Evolutionary conservation across 2,113 vertebrate species (phyloP).

Genomic region (Hystrix brachyura): DNA sequence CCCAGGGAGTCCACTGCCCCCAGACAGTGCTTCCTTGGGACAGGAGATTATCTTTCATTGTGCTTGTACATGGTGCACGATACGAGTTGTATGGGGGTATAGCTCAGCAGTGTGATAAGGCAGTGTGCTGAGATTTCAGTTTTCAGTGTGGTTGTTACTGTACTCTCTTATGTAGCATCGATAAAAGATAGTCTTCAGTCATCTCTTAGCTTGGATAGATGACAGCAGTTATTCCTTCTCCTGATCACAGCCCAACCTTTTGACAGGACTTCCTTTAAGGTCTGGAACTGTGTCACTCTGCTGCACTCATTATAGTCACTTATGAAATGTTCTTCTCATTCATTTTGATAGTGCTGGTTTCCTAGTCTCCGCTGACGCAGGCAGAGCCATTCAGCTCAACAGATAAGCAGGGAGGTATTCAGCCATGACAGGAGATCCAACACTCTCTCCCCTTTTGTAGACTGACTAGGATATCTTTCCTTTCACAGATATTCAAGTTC

Average conservation of each 20-base stretch:
- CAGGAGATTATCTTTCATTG: not conserved
- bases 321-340: slow-evolving; percentile 39
- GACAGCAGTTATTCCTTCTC: not conserved
- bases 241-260: not conserved
- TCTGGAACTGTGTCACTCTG: not conserved
- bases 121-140: not conserved
- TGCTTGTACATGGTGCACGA: not conserved
- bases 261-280: slow-evolving; percentile 13
- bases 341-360: slow-evolving; percentile 16
- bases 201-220: slow-evolving; percentile 2
- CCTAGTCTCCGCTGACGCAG: slow-evolving; percentile 62
- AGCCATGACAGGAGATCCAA: slow-evolving; percentile 61
- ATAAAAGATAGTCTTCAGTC: slow-evolving; percentile 2
- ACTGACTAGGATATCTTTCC: slow-evolving; percentile 30
- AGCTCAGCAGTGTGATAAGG: not conserved
- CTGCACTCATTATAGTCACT: not conserved
- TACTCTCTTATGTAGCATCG: not conserved
- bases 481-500: slow-evolving; percentile 63
- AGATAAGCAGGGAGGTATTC: slow-evolving; percentile 64
- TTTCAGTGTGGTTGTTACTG: slow-evolving; percentile 15
- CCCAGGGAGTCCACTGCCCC: not conserved
- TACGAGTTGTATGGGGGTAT: not conserved
- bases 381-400: slow-evolving; percentile 53
- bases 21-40: not conserved
- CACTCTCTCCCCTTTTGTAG: slow-evolving; percentile 36